Conservation (phyloP, 2,797 vertebrate species). For the Syngnathus rostellatus region DNA sequence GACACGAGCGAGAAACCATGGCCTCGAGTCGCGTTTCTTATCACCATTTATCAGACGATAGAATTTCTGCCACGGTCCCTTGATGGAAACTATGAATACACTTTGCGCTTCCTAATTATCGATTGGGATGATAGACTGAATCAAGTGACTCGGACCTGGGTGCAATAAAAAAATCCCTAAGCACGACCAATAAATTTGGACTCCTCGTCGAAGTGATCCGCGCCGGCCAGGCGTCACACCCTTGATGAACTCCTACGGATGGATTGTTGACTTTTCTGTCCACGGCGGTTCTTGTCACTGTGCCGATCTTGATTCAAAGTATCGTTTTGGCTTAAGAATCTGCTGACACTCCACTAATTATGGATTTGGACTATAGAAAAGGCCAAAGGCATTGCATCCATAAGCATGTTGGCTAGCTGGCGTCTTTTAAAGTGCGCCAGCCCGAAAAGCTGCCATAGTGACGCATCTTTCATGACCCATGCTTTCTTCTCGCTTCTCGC, state of each 20-base stretch:
- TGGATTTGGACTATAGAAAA: slow-evolving; percentile 4
- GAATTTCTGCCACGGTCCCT: too few relatives aligned
- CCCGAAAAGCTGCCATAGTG: slow-evolving; percentile 28
- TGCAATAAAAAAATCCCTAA: not conserved
- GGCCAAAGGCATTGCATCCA: slow-evolving; percentile 17
- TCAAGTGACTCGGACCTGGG: not conserved
- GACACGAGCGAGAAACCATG: too few relatives aligned
- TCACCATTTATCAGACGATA: too few relatives aligned
- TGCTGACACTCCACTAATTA: slow-evolving; percentile 27
- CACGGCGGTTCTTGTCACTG: not conserved
- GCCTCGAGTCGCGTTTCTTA: too few relatives aligned
- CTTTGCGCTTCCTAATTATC: too few relatives aligned
- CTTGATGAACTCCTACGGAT: not conserved
- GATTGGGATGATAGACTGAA: too few relatives aligned
- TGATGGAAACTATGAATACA: too few relatives aligned
- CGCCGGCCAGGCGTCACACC: not conserved
- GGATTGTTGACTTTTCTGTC: not conserved
- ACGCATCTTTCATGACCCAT: slow-evolving; percentile 29
- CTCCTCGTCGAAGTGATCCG: not conserved
- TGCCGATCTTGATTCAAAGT: slow-evolving; percentile 9
- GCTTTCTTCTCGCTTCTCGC: slow-evolving; percentile 53
- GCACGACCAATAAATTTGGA: not conserved
- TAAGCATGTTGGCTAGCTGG: slow-evolving; percentile 36
- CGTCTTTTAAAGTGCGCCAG: slow-evolving; percentile 33
- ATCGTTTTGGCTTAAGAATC: not conserved